Conservation (phyloP, 2,888 invertebrate species). For the Pediacus dermestoides region DNA sequence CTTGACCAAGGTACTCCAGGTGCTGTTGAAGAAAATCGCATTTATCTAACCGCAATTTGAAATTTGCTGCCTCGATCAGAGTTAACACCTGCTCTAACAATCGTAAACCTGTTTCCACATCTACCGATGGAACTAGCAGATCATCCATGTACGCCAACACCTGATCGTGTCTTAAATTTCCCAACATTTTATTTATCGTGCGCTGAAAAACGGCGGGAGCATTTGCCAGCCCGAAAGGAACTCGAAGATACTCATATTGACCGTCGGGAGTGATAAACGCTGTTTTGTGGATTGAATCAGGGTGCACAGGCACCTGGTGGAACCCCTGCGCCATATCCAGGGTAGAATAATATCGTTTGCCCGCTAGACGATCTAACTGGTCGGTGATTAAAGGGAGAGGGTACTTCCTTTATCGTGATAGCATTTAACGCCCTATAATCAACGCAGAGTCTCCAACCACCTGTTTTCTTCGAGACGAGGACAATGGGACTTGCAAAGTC, state of each 20-base stretch:
- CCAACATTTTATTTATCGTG: constrained; percentile 23
- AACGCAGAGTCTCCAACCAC: constrained; percentile 18
- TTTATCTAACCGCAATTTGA: constrained; percentile 19
- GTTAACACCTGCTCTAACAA: constrained; percentile 16
- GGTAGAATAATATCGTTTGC: constrained; percentile 22
- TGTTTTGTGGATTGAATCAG: constrained; percentile 31
- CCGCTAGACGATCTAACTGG: constrained; percentile 20
- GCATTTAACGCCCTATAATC: constrained; percentile 23
- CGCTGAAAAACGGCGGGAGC: constrained; percentile 32
- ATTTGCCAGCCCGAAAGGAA: constrained; percentile 42
- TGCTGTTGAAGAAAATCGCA: constrained; percentile 20
- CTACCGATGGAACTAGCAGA: constrained; percentile 17
- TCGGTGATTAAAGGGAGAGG: constrained; percentile 19
- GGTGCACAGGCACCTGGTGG: constrained; percentile 33
- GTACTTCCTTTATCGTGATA: constrained; percentile 20
- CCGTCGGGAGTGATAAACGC: constrained; percentile 36
- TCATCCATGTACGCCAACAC: constrained; percentile 26
- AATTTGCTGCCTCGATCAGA: constrained; percentile 14
- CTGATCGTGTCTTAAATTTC: constrained; percentile 13
- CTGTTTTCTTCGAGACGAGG: constrained; percentile 18
- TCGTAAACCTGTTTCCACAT: constrained; percentile 13
- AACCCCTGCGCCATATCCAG: constrained; percentile 32
- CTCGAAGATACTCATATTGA: constrained; percentile 35
- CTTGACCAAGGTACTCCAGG: constrained; percentile 14
- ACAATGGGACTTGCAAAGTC: constrained; percentile 23